A percentile compares a stretch with the other conserved stretches of the same genome.
These are phyloP conservation scores for Allacma fusca DNA, from an alignment of 2,888 invertebrate genomes.

Conservation along the genomic window DNA sequence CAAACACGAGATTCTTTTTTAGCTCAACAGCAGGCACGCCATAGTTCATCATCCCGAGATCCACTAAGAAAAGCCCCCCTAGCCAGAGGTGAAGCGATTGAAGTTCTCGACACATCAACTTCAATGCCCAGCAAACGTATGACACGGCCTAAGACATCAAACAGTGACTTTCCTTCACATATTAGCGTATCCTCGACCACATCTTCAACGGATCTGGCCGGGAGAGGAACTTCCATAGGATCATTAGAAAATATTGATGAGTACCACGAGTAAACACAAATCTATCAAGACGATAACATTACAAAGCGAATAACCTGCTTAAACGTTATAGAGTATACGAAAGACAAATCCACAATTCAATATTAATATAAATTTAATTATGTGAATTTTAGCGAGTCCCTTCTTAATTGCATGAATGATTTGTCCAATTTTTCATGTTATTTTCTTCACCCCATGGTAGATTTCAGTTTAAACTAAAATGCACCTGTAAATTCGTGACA, in stretches of 20 bases:
- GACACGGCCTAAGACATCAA: slow-evolving; percentile 23
- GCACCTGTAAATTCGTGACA: background rate
- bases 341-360: slow-evolving; percentile 36
- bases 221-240: slow-evolving; percentile 34
- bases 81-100: slow-evolving; percentile 51
- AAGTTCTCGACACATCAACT: slow-evolving; percentile 32
- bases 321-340: slow-evolving; percentile 35
- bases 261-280: slow-evolving; percentile 40
- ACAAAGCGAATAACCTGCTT: slow-evolving; percentile 30
- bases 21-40: slow-evolving; percentile 32
- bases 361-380: background rate
- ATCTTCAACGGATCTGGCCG: slow-evolving; percentile 28
- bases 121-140: slow-evolving; percentile 34
- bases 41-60: slow-evolving; percentile 3
- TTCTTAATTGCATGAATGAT: background rate
- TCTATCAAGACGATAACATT: background rate
- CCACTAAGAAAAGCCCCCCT: slow-evolving; percentile 49
- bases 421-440: background rate
- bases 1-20: slow-evolving; percentile 55
- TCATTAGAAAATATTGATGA: slow-evolving; percentile 45
- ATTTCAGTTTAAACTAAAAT: background rate
- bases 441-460: background rate
- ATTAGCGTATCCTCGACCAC: slow-evolving; percentile 35
- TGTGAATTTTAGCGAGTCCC: background rate
- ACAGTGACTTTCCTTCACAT: slow-evolving; percentile 37